phyloP scores from a whole-genome alignment of 2,797 vertebrate genomes.

The Cyprinella venusta region DNA sequence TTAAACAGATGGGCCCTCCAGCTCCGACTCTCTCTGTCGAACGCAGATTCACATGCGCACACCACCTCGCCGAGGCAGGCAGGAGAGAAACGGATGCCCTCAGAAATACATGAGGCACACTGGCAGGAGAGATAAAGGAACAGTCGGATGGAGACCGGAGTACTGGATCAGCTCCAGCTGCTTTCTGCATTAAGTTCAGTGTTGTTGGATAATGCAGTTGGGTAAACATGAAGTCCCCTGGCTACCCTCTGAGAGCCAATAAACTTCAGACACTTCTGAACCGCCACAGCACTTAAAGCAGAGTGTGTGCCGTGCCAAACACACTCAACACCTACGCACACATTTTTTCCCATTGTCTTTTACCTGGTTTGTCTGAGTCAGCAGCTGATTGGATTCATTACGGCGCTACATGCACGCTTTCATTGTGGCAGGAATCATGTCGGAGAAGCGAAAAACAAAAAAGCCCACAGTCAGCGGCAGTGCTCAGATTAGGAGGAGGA shows the following conservation, averaged over 20 bases:
- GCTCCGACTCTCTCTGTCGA: slow-evolving; percentile 56
- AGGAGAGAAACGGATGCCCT: slow-evolving; percentile 49
- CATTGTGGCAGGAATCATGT: slow-evolving; percentile 18
- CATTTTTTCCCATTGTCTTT: slow-evolving; percentile 3
- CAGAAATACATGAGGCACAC: slow-evolving; percentile 44
- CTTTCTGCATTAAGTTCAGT: slow-evolving; percentile 30
- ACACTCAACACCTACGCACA: neutral
- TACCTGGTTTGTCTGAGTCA: neutral
- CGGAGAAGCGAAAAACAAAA: slow-evolving; percentile 9
- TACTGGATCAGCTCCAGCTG: slow-evolving; percentile 15
- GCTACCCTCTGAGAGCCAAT: slow-evolving; percentile 15
- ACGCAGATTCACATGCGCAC: slow-evolving; percentile 36
- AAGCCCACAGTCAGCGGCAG: slow-evolving; percentile 22
- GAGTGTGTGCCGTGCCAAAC: neutral
- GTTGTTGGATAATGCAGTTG: slow-evolving; percentile 27
- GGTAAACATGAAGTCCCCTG: slow-evolving; percentile 22
- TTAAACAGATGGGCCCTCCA: slow-evolving; percentile 64
- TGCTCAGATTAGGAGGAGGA: slow-evolving; percentile 35
- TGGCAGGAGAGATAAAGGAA: slow-evolving; percentile 51
- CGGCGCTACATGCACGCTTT: neutral
- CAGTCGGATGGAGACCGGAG: slow-evolving; percentile 4
- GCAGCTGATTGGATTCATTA: slow-evolving; percentile 14
- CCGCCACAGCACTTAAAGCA: neutral
- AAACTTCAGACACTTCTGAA: slow-evolving; percentile 23
- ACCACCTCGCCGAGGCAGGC: slow-evolving; percentile 48